Base-by-base conservation (phyloP, 2,113 vertebrate genomes). In the Aphelocoma coerulescens region DNA sequence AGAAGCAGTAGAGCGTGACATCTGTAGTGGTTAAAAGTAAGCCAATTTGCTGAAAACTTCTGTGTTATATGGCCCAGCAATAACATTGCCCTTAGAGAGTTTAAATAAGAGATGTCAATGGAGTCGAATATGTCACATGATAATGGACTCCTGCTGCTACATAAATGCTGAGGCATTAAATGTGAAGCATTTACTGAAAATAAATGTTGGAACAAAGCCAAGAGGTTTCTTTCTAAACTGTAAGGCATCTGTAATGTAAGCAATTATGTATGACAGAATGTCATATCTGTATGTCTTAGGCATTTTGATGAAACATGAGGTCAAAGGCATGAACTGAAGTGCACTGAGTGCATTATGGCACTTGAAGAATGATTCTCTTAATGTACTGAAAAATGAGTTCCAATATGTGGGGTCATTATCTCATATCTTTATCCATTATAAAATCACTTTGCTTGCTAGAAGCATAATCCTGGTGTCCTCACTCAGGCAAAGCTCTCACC, bases 201-300 rank as follows among this genome's bases (percentile, higher is more conserved):
- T 91, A 92, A 92, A 90, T 66, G 65, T 86, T 95, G 92, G 95
- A 89, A 37, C 43, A 63, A 62, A 93, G 81, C 91, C 91, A 89
- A 85, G 67, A 46, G 43, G 43, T 65, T 96, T 89, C 51, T 75
- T 68, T 71, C 79, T 85, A 77, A 96, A 93, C 87, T 88, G 61
- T 51, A n/a, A 77, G 85, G 78, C 66, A 72, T 69, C 72, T 59
- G 39, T 89, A 89, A 85, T 37, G 73, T 41, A 94, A 89, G 83
- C 88, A 96, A 96, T 96, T 97, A 96, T 76, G 79, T 81, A 88
- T 91, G 92, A 97, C 95, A 93, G 90, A 82, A 86, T 69, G 75
- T 58, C 69, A 78, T 57, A 65, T 88, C 88, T 94, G 65, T 85
- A 51, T 74, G 82, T 91, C 79, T 94, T 61, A 85, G 82, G 55